Evolutionary conservation across 2,888 invertebrate species (phyloP).

Genomic region (Autographa pulchrina): DNA sequence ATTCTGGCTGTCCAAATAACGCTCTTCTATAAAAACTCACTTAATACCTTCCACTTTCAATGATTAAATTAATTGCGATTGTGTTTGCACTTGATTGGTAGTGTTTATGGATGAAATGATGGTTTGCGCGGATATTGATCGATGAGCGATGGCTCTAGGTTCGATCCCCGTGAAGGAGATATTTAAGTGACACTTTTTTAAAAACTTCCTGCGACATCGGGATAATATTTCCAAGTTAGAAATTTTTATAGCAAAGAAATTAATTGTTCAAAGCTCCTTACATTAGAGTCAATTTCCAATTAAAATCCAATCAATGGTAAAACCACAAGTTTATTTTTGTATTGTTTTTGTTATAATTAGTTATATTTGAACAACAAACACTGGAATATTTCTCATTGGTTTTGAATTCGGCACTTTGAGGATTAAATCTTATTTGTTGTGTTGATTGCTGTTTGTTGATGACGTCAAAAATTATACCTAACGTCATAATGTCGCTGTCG

Average conservation of each 20-base stretch:
- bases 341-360: constrained; percentile 39
- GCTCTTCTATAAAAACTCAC: not conserved
- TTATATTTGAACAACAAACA: constrained; percentile 43
- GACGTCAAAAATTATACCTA: not conserved
- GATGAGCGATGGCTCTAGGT: not conserved
- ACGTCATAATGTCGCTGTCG: too few species aligned
- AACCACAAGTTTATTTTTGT: constrained; percentile 33
- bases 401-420: constrained; percentile 33
- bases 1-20: constrained; percentile 17
- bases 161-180: not conserved
- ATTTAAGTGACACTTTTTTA: too few species aligned
- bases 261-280: not conserved
- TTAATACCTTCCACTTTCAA: not conserved
- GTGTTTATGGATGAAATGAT: not conserved
- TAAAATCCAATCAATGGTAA: constrained; percentile 12
- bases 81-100: not conserved
- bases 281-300: constrained; percentile 10
- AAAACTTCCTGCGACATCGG: too few species aligned
- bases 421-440: constrained; percentile 20
- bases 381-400: constrained; percentile 29
- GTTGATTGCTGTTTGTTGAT: constrained; percentile 25
- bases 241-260: not conserved
- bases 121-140: not conserved
- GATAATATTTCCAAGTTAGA: too few species aligned
- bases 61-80: not conserved